Percentiles rank a stretch among this genome's conserved stretches.
Evolutionary conservation across 2,797 vertebrate species (phyloP).

Genomic region (Catamblyrhynchus diadema): DNA sequence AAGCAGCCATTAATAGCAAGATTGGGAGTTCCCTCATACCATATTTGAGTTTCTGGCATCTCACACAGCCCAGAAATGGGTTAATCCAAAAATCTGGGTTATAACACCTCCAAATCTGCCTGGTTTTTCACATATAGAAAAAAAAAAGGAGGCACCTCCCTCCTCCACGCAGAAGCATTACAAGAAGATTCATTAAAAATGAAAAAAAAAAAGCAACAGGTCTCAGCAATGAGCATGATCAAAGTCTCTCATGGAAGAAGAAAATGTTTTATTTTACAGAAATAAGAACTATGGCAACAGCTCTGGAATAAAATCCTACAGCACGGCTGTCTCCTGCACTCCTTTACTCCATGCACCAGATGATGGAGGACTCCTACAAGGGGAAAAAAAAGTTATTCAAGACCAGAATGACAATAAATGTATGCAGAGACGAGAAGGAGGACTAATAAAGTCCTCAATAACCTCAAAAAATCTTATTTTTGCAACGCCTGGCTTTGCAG

Average conservation of each 20-base stretch:
- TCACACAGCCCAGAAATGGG: background rate
- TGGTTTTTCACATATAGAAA: background rate
- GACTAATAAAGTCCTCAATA: background rate
- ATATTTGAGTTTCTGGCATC: background rate
- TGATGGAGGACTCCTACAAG: background rate
- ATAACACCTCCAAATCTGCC: background rate
- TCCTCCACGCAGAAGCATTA: background rate
- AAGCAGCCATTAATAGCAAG: background rate
- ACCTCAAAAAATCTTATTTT: background rate
- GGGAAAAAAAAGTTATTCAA: background rate
- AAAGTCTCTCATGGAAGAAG: background rate
- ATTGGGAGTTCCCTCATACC: background rate
- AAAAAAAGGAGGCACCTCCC: background rate
- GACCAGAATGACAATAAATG: background rate
- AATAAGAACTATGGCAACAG: background rate
- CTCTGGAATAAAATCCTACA: conserved; percentile 17
- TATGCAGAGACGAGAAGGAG: background rate
- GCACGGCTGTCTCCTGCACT: background rate
- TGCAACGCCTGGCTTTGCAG: background rate
- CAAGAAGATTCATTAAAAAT: background rate
- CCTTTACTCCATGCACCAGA: background rate
- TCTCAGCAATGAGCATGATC: background rate
- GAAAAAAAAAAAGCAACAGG: background rate
- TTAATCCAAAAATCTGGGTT: background rate
- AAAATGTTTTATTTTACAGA: background rate